Conservation (phyloP, 2,888 invertebrate genomes). For the Dolichopus griseipennis region DNA sequence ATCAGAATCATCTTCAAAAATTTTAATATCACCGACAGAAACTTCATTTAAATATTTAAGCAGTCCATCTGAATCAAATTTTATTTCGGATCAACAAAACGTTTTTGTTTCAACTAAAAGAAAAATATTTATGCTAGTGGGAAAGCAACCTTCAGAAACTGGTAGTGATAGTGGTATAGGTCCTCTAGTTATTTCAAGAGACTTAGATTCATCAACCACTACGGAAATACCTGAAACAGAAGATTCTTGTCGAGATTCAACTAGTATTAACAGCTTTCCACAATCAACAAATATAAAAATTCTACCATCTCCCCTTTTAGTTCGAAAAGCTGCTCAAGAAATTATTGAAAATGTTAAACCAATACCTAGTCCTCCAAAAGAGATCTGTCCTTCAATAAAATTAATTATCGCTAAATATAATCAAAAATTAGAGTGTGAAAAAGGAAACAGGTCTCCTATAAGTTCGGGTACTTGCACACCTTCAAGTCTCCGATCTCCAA, state of each 20-base stretch:
- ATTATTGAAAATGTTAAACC: neutral
- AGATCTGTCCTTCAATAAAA: slow-evolving; percentile 59
- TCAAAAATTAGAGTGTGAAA: slow-evolving; percentile 34
- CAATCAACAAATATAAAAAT: slow-evolving; percentile 38
- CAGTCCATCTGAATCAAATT: slow-evolving; percentile 20
- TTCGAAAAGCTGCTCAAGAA: slow-evolving; percentile 40
- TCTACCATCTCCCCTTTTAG: slow-evolving; percentile 48
- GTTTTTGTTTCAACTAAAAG: slow-evolving; percentile 72
- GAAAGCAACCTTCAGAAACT: slow-evolving; percentile 34
- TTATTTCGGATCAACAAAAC: slow-evolving; percentile 42
- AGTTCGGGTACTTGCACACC: slow-evolving; percentile 60
- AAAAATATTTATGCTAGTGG: slow-evolving; percentile 67
- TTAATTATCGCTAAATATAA: slow-evolving; percentile 60
- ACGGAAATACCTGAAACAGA: slow-evolving; percentile 20
- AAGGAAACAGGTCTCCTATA: slow-evolving; percentile 39
- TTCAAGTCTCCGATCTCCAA: slow-evolving; percentile 55
- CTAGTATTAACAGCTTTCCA: slow-evolving; percentile 37
- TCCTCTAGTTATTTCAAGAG: slow-evolving; percentile 24
- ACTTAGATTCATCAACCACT: slow-evolving; percentile 22
- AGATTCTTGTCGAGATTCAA: slow-evolving; percentile 9
- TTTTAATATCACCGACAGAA: slow-evolving; percentile 27
- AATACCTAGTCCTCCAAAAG: slow-evolving; percentile 47
- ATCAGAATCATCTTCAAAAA: slow-evolving; percentile 17
- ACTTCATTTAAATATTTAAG: slow-evolving; percentile 24
- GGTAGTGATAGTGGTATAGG: slow-evolving; percentile 34